Evolutionary conservation across 2,797 vertebrate species (phyloP).

Genomic region (Chelon auratus): DNA sequence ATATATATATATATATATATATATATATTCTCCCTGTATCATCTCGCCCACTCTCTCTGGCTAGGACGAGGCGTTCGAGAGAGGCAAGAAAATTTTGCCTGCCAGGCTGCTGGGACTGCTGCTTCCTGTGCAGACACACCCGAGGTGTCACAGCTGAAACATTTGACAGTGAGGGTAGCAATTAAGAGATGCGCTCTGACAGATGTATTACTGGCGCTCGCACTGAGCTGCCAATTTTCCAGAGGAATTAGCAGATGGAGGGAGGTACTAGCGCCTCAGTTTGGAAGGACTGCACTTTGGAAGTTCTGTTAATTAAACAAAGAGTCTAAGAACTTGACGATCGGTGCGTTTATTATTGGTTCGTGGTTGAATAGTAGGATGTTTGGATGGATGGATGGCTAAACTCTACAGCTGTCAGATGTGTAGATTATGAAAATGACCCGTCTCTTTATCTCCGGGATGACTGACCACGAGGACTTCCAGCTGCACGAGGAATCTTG

Average conservation of each 20-base stretch:
- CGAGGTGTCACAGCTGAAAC: conserved; percentile 64
- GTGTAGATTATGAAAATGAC: conserved; percentile 25
- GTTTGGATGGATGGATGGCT: background rate
- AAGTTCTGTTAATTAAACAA: conserved; percentile 15
- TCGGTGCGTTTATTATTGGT: background rate
- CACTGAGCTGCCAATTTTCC: conserved; percentile 61
- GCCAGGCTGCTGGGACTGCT: conserved; percentile 42
- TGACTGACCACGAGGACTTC: conserved; percentile 40
- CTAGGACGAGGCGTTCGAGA: conserved; percentile 33
- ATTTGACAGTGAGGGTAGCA: conserved; percentile 69
- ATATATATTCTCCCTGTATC: conserved; percentile 17
- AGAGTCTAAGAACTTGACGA: background rate
- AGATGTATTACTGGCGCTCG: conserved; percentile 67
- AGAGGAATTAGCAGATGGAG: conserved; percentile 64
- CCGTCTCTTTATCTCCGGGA: conserved; percentile 33
- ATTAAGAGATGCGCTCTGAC: conserved; percentile 71
- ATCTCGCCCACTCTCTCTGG: conserved; percentile 24
- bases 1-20: no score
- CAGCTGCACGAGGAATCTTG: conserved; percentile 39
- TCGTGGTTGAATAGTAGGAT: no score
- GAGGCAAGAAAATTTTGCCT: conserved; percentile 45
- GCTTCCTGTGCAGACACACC: conserved; percentile 72
- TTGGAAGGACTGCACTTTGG: background rate
- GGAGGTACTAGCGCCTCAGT: conserved; percentile 23
- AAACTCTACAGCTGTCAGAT: conserved; percentile 54